Conservation (phyloP, 2,113 vertebrate species). For the Proteles cristata region DNA sequence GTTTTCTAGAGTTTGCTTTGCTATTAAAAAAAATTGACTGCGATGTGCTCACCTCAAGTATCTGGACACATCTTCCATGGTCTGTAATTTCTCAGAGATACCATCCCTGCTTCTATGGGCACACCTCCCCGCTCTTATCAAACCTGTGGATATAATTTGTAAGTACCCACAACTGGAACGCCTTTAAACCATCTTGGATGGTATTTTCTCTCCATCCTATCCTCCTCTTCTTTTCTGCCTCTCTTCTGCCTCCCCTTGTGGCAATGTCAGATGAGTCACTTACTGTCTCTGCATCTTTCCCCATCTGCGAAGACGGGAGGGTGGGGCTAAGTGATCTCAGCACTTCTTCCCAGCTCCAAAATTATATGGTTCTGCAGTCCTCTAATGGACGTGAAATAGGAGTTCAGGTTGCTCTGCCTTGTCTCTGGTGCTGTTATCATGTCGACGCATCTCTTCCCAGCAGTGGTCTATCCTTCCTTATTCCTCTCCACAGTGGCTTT, state of each 20-base stretch:
- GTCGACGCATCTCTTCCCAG: slow-evolving; percentile 48
- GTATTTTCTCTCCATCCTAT: background rate
- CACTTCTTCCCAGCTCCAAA: slow-evolving; percentile 63
- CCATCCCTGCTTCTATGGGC: background rate
- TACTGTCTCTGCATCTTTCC: slow-evolving; percentile 52
- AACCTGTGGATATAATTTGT: background rate
- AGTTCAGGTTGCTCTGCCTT: slow-evolving; percentile 74
- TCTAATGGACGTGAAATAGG: slow-evolving; percentile 71
- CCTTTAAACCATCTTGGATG: background rate
- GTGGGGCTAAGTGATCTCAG: slow-evolving; percentile 51
- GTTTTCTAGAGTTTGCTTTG: background rate
- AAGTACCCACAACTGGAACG: background rate
- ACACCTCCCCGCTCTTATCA: background rate
- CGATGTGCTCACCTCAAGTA: background rate
- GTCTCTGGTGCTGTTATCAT: slow-evolving; percentile 5
- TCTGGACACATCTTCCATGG: background rate
- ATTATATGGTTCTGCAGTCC: slow-evolving; percentile 69
- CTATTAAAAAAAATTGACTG: background rate
- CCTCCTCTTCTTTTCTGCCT: background rate
- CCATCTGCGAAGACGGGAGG: slow-evolving; percentile 30
- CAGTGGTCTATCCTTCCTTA: background rate
- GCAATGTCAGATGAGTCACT: slow-evolving; percentile 59
- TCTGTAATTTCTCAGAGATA: background rate
- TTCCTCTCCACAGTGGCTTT: slow-evolving; percentile 14
- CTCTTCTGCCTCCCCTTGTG: slow-evolving; percentile 19